A percentile compares a stretch with the other conserved stretches of the same genome.
Evolutionary conservation across 2,797 vertebrate species (phyloP).

Genomic region (Bradypodion ventrale): DNA sequence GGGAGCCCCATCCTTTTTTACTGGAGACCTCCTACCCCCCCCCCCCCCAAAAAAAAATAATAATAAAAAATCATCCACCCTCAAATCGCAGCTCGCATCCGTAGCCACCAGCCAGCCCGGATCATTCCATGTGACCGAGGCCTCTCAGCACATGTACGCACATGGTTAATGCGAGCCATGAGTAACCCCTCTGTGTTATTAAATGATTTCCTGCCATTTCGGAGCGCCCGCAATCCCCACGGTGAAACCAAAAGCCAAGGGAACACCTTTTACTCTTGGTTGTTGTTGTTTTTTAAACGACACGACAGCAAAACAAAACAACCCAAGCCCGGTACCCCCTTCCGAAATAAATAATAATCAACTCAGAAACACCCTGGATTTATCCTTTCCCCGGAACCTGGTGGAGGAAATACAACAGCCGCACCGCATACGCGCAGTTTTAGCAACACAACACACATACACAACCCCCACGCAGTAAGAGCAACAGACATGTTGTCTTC

Average conservation of each 20-base stretch:
- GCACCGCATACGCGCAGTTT: not conserved
- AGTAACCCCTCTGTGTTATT: slow-evolving; percentile 34
- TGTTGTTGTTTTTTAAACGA: not conserved
- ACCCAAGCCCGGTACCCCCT: too few species aligned
- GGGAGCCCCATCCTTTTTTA: not conserved
- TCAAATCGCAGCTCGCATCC: not conserved
- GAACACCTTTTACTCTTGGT: not conserved
- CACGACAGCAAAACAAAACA: not conserved
- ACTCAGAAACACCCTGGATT: too few species aligned
- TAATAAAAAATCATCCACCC: not conserved
- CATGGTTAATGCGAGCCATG: slow-evolving; percentile 19
- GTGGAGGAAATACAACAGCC: not conserved
- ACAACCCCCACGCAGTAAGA: not conserved
- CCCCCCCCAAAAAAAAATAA: too few species aligned
- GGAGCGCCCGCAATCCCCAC: not conserved
- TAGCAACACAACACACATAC: not conserved
- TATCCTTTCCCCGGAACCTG: not conserved
- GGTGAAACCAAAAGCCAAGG: not conserved
- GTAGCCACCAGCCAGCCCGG: not conserved
- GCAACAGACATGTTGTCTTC: not conserved
- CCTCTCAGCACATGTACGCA: slow-evolving; percentile 21
- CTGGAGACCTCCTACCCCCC: not conserved
- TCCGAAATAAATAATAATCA: too few species aligned
- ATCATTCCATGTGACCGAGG: slow-evolving; percentile 3
- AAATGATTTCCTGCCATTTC: slow-evolving; percentile 37